A percentile compares a stretch with the other conserved stretches of the same genome.
Evolutionary conservation across 2,888 invertebrate genomes (phyloP).

Genomic region (Troides oblongomaculatus): DNA sequence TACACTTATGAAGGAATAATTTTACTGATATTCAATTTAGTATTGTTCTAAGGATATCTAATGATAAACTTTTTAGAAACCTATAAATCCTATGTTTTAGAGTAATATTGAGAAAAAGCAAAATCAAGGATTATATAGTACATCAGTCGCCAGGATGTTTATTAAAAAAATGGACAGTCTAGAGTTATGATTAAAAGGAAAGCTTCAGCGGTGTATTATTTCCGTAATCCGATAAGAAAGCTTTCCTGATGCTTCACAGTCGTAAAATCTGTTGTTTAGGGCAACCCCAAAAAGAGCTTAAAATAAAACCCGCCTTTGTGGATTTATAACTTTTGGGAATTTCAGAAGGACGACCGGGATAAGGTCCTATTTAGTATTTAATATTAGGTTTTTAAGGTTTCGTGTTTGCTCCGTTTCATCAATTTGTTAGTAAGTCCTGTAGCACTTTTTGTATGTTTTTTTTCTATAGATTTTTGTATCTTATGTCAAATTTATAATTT

Average conservation of each 20-base stretch:
- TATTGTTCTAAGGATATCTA: no score
- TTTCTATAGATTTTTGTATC: background rate
- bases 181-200: background rate
- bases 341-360: conserved; percentile 5
- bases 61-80: no score
- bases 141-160: background rate
- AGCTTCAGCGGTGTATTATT: conserved; percentile 10
- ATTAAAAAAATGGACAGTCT: background rate
- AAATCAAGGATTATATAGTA: no score
- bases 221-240: conserved; percentile 22
- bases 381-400: background rate
- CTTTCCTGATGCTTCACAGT: conserved; percentile 21
- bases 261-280: conserved; percentile 27
- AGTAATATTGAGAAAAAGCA: no score
- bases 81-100: no score
- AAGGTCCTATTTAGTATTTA: conserved; percentile 7
- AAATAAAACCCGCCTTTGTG: conserved; percentile 24
- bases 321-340: conserved; percentile 23
- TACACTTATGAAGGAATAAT: no score
- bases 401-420: background rate
- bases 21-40: no score
- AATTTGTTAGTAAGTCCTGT: background rate
- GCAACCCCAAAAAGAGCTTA: conserved; percentile 22
- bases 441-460: background rate
- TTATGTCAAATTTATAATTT: no score